Conservation (phyloP, 2,797 vertebrate species). For the Aquila chrysaetos region DNA sequence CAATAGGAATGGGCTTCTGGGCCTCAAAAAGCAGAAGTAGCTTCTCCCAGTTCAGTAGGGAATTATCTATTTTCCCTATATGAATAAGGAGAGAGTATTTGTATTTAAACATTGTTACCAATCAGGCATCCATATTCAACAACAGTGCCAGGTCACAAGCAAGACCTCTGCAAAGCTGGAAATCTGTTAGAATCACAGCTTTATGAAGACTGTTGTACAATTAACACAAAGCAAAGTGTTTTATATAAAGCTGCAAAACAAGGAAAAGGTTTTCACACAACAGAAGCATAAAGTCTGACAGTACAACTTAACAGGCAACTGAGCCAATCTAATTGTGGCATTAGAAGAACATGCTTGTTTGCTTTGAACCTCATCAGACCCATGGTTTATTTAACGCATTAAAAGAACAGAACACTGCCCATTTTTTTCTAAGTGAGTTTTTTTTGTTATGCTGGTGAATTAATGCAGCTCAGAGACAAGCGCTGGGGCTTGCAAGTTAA, state of each 20-base stretch:
- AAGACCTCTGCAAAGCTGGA: background rate
- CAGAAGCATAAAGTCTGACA: background rate
- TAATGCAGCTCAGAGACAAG: background rate
- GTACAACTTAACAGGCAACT: background rate
- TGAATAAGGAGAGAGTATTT: background rate
- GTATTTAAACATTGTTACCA: background rate
- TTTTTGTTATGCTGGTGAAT: background rate
- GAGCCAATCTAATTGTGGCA: background rate
- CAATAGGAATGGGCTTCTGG: background rate
- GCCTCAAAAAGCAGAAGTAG: background rate
- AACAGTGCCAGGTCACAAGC: background rate
- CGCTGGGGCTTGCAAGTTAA: background rate
- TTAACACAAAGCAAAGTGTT: background rate
- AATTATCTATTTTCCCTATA: background rate
- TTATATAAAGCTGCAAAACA: background rate
- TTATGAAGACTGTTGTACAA: background rate
- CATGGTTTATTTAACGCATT: background rate
- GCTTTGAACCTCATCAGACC: background rate
- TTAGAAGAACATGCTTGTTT: background rate
- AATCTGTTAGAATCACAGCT: background rate
- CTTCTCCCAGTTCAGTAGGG: background rate
- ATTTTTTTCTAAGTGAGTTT: background rate
- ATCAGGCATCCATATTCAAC: background rate
- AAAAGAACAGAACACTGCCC: background rate
- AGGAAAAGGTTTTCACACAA: background rate